A percentile compares a stretch with the other conserved stretches of the same genome.
Conservation (phyloP, 92 coral and sea anemone species). For the Desmophyllum pertusum region DNA sequence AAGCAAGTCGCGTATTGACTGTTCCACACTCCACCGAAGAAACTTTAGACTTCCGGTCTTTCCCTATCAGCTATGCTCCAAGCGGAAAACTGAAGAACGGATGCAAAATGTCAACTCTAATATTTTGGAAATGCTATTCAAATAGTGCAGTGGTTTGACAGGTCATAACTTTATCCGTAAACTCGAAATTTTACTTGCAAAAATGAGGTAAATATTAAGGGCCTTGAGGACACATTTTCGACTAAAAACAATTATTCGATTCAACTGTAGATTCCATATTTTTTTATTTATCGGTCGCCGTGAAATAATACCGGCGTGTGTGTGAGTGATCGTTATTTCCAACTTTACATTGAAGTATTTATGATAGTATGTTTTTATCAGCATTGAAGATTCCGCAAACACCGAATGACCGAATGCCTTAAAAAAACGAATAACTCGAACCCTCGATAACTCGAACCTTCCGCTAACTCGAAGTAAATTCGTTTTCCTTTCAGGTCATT, state of each 20-base stretch:
- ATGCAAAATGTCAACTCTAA: neutral
- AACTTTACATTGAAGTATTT: neutral
- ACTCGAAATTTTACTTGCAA: conserved; percentile 2
- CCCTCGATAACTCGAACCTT: too few relatives aligned
- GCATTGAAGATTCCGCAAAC: neutral
- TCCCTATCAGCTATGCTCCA: neutral
- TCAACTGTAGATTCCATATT: neutral
- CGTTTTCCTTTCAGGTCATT: too few relatives aligned
- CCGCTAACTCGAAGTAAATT: too few relatives aligned
- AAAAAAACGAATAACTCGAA: too few relatives aligned
- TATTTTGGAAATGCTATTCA: neutral
- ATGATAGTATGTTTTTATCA: neutral
- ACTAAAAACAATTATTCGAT: too few relatives aligned
- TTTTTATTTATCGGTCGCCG: too few relatives aligned
- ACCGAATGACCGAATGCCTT: neutral
- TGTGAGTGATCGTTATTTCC: neutral
- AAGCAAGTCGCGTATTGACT: neutral
- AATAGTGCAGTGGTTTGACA: neutral
- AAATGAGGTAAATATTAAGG: too few relatives aligned
- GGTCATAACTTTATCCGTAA: neutral
- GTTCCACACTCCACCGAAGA: neutral
- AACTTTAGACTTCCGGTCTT: neutral
- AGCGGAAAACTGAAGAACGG: conserved; percentile 1
- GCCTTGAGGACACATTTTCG: too few relatives aligned
- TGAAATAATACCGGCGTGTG: too few relatives aligned